Evolutionary conservation across 1,140 invertebrate species (phyloP).

Genomic region (Leptinotarsa texana): DNA sequence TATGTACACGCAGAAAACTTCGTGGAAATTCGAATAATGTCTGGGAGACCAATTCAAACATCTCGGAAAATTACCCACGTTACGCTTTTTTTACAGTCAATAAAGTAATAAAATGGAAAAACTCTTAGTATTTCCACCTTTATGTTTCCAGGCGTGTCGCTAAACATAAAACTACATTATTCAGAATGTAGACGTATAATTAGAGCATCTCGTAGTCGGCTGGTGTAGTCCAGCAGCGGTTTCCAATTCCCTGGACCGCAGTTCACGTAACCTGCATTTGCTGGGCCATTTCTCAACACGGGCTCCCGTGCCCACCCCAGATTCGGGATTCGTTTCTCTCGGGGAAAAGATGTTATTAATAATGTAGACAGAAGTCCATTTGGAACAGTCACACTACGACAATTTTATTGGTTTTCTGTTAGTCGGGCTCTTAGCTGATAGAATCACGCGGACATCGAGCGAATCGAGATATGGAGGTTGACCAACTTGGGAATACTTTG

Average conservation of each 20-base stretch:
- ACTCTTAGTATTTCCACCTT: neutral
- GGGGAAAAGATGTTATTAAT: conserved; percentile 43
- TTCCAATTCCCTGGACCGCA: conserved; percentile 42
- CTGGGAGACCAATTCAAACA: too few relatives aligned
- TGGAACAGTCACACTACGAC: conserved; percentile 37
- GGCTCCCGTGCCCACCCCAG: conserved; percentile 37
- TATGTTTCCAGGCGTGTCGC: neutral
- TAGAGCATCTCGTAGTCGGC: conserved; percentile 40
- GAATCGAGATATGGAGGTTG: conserved; percentile 11
- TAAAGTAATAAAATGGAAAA: too few relatives aligned
- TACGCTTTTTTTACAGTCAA: too few relatives aligned
- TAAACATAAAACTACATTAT: conserved; percentile 8
- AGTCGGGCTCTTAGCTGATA: conserved; percentile 37
- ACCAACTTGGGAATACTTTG: neutral
- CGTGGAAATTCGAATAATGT: too few relatives aligned
- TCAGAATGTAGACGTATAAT: conserved; percentile 34
- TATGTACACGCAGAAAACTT: too few relatives aligned
- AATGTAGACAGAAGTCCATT: conserved; percentile 38
- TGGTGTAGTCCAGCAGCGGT: conserved; percentile 31
- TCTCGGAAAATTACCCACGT: too few relatives aligned
- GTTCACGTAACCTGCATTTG: conserved; percentile 39
- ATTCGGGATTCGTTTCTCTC: conserved; percentile 37
- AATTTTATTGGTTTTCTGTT: conserved; percentile 39
- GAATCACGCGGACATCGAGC: conserved; percentile 26
- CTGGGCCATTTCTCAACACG: conserved; percentile 46